phyloP scores from a whole-genome alignment of 2,797 vertebrate species.

The Amphiprion clarkii region DNA sequence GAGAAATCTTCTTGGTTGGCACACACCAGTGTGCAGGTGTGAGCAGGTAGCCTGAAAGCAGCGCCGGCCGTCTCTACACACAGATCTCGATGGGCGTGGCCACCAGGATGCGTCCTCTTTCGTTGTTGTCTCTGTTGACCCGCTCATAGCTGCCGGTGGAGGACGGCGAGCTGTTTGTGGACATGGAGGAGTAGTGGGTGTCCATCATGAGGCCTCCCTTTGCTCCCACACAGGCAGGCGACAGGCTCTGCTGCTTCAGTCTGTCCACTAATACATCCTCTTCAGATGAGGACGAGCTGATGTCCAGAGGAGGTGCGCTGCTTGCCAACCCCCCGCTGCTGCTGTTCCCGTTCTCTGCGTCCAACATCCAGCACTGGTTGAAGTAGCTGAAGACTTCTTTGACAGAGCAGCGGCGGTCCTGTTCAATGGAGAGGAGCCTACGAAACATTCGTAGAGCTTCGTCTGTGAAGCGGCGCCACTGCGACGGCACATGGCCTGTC shows the following conservation, averaged over 20 bases:
- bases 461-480: slow-evolving; percentile 87
- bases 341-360: slow-evolving; percentile 77
- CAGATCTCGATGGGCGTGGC: slow-evolving; percentile 87
- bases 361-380: slow-evolving; percentile 85
- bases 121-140: slow-evolving; percentile 78
- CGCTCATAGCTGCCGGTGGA: slow-evolving; percentile 83
- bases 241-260: slow-evolving; percentile 85
- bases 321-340: background rate
- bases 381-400: slow-evolving; percentile 86
- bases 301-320: slow-evolving; percentile 61
- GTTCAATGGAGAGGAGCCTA: slow-evolving; percentile 82
- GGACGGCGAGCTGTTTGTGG: slow-evolving; percentile 78
- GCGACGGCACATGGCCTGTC: slow-evolving; percentile 75
- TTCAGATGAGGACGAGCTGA: slow-evolving; percentile 77
- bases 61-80: slow-evolving; percentile 67
- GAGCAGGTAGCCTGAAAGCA: slow-evolving; percentile 7
- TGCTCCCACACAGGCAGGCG: slow-evolving; percentile 59
- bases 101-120: slow-evolving; percentile 79
- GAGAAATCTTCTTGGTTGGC: slow-evolving; percentile 31
- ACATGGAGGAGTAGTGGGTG: slow-evolving; percentile 78
- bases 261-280: slow-evolving; percentile 83
- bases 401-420: slow-evolving; percentile 83
- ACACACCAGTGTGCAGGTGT: background rate
- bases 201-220: slow-evolving; percentile 77
- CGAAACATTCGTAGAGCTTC: slow-evolving; percentile 86